A percentile compares a stretch with the other conserved stretches of the same genome.
phyloP scores from a whole-genome alignment of 1,140 invertebrate genomes.

The Drosophila grimshawi region DNA sequence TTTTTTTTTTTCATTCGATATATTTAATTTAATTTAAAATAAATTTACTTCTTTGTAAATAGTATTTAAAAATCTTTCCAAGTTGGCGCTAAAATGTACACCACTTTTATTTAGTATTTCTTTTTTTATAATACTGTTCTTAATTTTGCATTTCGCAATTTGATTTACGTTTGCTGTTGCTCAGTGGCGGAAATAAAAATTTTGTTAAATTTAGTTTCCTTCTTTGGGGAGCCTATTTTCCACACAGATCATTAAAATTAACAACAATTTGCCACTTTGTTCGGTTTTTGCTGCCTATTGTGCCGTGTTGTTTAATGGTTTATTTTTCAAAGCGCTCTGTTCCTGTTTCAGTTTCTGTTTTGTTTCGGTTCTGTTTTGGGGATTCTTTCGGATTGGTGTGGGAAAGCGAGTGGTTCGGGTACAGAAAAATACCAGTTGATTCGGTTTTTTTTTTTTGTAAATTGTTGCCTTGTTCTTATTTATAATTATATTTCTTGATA shows the following conservation, averaged over 20 bases:
- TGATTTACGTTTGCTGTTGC: conserved; percentile 28
- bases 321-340: conserved; percentile 46
- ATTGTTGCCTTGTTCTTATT: conserved; percentile 38
- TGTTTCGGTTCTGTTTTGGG: conserved; percentile 38
- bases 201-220: conserved; percentile 46
- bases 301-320: conserved; percentile 33
- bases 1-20: conserved; percentile 19
- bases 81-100: conserved; percentile 41
- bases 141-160: conserved; percentile 38
- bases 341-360: conserved; percentile 35
- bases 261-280: conserved; percentile 77
- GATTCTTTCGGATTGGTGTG: conserved; percentile 35
- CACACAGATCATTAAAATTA: conserved; percentile 49
- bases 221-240: background rate
- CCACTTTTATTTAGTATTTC: conserved; percentile 24
- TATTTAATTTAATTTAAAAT: conserved; percentile 37
- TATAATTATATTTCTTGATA: conserved; percentile 33
- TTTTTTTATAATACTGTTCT: conserved; percentile 54
- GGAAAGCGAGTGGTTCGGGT: conserved; percentile 47
- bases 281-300: conserved; percentile 40
- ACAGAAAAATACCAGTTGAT: conserved; percentile 70
- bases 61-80: conserved; percentile 45
- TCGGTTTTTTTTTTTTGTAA: conserved; percentile 29
- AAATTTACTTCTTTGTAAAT: conserved; percentile 49
- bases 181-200: conserved; percentile 29